These are phyloP conservation scores for Gibbula magus DNA, from an alignment of 2,888 invertebrate genomes.

Conservation along the genomic window DNA sequence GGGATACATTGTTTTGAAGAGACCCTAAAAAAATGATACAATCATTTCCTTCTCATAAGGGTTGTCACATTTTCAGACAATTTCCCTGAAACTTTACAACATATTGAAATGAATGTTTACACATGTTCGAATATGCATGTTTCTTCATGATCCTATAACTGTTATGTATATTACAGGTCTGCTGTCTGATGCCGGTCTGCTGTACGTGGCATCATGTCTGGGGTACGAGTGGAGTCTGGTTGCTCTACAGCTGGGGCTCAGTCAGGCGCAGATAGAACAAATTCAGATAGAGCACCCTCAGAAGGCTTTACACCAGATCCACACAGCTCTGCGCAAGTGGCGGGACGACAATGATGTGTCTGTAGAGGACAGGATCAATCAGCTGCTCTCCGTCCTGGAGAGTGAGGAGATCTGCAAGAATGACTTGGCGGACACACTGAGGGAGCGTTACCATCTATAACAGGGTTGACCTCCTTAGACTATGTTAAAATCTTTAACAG, in stretches of 20 bases:
- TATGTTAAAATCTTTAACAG: too few relatives aligned
- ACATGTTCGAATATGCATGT: background rate
- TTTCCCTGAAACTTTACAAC: too few relatives aligned
- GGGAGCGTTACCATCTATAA: slow-evolving; percentile 27
- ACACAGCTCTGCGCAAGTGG: slow-evolving; percentile 46
- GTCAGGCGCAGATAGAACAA: slow-evolving; percentile 74
- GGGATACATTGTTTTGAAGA: too few relatives aligned
- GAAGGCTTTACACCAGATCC: slow-evolving; percentile 49
- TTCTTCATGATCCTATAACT: background rate
- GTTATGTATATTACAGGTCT: slow-evolving; percentile 44
- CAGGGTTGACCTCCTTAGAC: background rate
- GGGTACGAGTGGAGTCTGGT: slow-evolving; percentile 75
- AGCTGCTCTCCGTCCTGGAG: slow-evolving; percentile 46
- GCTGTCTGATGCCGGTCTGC: slow-evolving; percentile 58
- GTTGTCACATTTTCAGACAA: too few relatives aligned
- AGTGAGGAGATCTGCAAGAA: slow-evolving; percentile 33
- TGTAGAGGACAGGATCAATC: slow-evolving; percentile 35
- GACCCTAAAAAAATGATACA: too few relatives aligned
- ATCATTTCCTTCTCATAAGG: too few relatives aligned
- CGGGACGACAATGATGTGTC: slow-evolving; percentile 22
- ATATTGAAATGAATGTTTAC: too few relatives aligned
- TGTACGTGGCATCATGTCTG: slow-evolving; percentile 55
- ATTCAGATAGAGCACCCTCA: slow-evolving; percentile 70
- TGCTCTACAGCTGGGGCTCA: slow-evolving; percentile 71
- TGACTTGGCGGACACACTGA: slow-evolving; percentile 38